Percentiles rank a stretch among this genome's conserved stretches.
These are phyloP conservation scores for Gyrodactylus bullatarudis DNA, from an alignment of 1,140 invertebrate genomes.

Conservation along the genomic window DNA sequence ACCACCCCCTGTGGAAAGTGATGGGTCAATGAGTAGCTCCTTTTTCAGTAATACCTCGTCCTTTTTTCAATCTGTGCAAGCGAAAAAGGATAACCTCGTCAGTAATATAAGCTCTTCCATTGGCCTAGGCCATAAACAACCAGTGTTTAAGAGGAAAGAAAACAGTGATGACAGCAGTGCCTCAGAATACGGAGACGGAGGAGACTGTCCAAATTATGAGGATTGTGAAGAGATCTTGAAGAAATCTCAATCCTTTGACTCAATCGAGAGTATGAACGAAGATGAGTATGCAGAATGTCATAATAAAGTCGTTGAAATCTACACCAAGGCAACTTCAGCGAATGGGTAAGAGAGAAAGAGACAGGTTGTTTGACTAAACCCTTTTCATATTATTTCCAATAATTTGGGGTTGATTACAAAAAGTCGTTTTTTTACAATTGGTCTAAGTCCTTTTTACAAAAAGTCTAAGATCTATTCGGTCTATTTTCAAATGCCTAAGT, in stretches of 20 bases:
- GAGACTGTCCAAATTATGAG: not conserved
- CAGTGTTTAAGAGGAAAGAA: not conserved
- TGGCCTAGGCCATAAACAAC: not conserved
- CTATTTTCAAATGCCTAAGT: too few species aligned
- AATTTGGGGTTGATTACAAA: too few species aligned
- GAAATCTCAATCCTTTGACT: not conserved
- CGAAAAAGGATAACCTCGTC: constrained; percentile 1
- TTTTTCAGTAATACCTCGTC: not conserved
- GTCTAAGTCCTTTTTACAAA: too few species aligned
- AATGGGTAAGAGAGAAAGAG: too few species aligned
- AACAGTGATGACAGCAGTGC: constrained; percentile 1
- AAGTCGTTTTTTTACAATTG: too few species aligned
- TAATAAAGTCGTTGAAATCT: not conserved
- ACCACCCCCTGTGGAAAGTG: too few species aligned
- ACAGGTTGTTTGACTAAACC: too few species aligned
- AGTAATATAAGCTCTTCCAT: not conserved
- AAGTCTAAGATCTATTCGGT: too few species aligned
- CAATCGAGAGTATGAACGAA: not conserved
- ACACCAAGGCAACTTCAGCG: too few species aligned
- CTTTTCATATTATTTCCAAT: too few species aligned
- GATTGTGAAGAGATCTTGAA: not conserved
- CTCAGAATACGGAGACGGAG: constrained; percentile 4
- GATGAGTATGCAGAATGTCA: not conserved
- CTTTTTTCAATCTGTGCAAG: constrained; percentile 3
- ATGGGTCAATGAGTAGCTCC: constrained; percentile 13